Evolutionary conservation across 2,113 vertebrate genomes (phyloP), one percentile per base, ranked within the genome.

Genomic region (Eolophus roseicapilla): DNA sequence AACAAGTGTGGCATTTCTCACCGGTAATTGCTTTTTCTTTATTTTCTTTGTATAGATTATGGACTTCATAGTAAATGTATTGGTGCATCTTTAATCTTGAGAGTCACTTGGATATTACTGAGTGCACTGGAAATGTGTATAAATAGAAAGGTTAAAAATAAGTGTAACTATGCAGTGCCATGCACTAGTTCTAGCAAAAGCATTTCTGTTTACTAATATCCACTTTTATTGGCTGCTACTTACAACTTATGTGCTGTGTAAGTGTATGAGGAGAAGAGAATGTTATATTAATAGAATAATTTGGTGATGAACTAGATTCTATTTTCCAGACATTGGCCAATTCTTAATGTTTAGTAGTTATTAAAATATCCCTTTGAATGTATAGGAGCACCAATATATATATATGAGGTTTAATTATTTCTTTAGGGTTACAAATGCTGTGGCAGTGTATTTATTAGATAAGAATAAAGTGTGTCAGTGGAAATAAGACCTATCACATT

Each of bases 401-500:
- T 55, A 63, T 93, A 89, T 92, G 87, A 84, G 77, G 63, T 92
- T 97, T 97, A 97, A 97, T 97, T 97, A 95, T 94, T 81, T 29
- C 47, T 49, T 68, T 49, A 55, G 19, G 82, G 15, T 94, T 96
- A 69, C 76, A 64, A 87, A 97, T 67, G 43, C 93, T 64, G 18
- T 39, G 82, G 74, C 2, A 0, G 25, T 46, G n/a, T 92, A 25
- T 84, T 92, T 97, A 93, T 95, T 97, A 97, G 96, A 69, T 88
- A 94, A 95, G 92, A 97, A 96, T 96, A 94, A 97, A 91, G 78
- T 93, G 53, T 96, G 94, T 94, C 96, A 92, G 90, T 95, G 75
- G 94, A 96, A 97, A 97, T 97, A 91, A 97, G 97, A 83, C 91
- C 93, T 96, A 82, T 94, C 95, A 64, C 93, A 92, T 97, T 97